Percentiles rank a stretch among this genome's conserved stretches.
These are phyloP conservation scores for Dicaeum eximium DNA, from an alignment of 2,113 vertebrate species.

Conservation along the genomic window DNA sequence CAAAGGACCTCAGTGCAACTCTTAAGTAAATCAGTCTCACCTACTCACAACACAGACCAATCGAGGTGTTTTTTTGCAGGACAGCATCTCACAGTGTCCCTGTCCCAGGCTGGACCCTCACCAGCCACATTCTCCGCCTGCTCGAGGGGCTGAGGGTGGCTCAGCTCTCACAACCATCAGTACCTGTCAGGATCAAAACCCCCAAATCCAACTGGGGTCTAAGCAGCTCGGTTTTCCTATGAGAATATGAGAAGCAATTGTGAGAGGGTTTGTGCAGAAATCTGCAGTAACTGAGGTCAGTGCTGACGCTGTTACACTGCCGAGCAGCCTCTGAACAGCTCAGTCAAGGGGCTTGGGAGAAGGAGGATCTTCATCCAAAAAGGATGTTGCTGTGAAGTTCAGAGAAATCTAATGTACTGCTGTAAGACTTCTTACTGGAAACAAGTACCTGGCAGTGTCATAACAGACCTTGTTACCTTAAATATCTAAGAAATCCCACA, in stretches of 20 bases:
- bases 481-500: neutral
- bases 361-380: neutral
- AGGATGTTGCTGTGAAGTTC: neutral
- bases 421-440: neutral
- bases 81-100: neutral
- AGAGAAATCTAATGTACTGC: neutral
- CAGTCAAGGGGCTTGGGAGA: neutral
- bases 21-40: neutral
- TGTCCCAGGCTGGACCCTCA: neutral
- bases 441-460: neutral
- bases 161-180: neutral
- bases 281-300: neutral
- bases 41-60: neutral
- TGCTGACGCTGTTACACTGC: neutral
- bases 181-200: neutral
- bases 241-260: neutral
- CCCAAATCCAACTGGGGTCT: neutral
- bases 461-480: neutral
- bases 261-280: neutral
- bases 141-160: neutral
- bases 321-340: neutral
- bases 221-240: neutral
- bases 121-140: neutral
- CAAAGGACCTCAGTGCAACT: neutral
- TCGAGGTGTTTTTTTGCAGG: neutral